A percentile compares a stretch with the other conserved stretches of the same genome.
Conservation (phyloP, 2,888 invertebrate species). For the Agrypnus murinus region DNA sequence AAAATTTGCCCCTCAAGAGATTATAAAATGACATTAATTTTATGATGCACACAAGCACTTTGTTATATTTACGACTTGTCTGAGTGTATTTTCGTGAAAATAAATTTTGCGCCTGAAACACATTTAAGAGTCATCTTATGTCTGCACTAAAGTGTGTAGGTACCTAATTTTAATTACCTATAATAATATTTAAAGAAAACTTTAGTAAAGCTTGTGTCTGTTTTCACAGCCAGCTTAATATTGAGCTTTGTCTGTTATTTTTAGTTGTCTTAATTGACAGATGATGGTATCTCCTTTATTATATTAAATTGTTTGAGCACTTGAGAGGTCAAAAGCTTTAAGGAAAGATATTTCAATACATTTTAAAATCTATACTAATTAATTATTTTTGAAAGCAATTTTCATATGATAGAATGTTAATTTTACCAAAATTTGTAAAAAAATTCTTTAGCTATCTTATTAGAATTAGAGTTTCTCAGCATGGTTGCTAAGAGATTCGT, state of each 20-base stretch:
- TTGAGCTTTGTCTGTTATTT: not conserved
- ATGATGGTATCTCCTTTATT: too few species aligned
- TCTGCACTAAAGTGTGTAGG: not conserved
- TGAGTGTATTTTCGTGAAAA: conserved; percentile 16
- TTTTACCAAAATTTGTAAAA: too few species aligned
- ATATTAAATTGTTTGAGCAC: too few species aligned
- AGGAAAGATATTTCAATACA: too few species aligned
- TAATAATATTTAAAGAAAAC: conserved; percentile 13
- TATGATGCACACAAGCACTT: conserved; percentile 26
- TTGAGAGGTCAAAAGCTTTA: too few species aligned
- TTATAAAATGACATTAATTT: conserved; percentile 31
- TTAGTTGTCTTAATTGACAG: not conserved
- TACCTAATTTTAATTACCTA: conserved; percentile 11
- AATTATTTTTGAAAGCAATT: too few species aligned
- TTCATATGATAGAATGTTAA: too few species aligned
- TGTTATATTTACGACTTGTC: conserved; percentile 27
- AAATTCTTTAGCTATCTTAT: too few species aligned
- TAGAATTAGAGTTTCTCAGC: too few species aligned
- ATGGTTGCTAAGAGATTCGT: too few species aligned
- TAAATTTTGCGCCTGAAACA: not conserved
- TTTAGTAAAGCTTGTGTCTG: not conserved
- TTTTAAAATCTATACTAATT: too few species aligned
- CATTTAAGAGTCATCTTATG: not conserved
- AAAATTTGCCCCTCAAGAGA: conserved; percentile 27
- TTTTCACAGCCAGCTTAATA: not conserved